Evolutionary conservation across 2,888 invertebrate genomes (phyloP).

Genomic region (Vanessa cardui): DNA sequence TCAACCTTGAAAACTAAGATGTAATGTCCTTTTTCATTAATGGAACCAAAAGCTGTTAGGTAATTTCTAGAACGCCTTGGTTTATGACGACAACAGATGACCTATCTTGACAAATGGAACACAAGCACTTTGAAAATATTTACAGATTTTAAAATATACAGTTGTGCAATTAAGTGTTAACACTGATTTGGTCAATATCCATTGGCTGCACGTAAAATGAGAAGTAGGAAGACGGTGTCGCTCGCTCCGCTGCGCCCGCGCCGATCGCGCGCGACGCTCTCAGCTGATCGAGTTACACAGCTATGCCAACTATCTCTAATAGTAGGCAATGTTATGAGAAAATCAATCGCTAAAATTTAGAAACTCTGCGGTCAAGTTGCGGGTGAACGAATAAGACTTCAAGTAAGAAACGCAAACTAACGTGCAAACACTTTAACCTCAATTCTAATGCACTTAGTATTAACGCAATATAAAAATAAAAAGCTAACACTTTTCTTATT

Average conservation of each 20-base stretch:
- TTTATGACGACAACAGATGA: neutral
- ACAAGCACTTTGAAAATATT: neutral
- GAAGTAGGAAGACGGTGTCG: constrained; percentile 75
- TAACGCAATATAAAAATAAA: neutral
- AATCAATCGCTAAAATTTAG: constrained; percentile 45
- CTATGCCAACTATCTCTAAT: constrained; percentile 52
- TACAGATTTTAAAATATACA: neutral
- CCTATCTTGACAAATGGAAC: neutral
- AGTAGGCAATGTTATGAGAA: constrained; percentile 54
- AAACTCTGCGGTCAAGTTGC: constrained; percentile 41
- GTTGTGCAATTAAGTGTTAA: constrained; percentile 58
- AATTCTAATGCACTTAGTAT: constrained; percentile 1
- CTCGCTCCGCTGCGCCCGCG: constrained; percentile 65
- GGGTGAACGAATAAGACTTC: constrained; percentile 40
- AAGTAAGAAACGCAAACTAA: constrained; percentile 30
- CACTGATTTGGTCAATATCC: constrained; percentile 63
- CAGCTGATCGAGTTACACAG: constrained; percentile 71
- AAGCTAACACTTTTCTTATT: too few relatives aligned
- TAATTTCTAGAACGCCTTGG: neutral
- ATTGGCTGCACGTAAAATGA: constrained; percentile 70
- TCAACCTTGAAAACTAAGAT: too few relatives aligned
- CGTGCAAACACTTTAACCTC: constrained; percentile 27
- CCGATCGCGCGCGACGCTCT: constrained; percentile 58
- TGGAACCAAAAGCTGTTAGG: neutral
- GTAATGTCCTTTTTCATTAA: neutral